Percentiles rank a stretch among this genome's conserved stretches.
These are phyloP conservation scores for Molossus alvarezi DNA, from an alignment of 2,797 vertebrate genomes.

Conservation along the genomic window DNA sequence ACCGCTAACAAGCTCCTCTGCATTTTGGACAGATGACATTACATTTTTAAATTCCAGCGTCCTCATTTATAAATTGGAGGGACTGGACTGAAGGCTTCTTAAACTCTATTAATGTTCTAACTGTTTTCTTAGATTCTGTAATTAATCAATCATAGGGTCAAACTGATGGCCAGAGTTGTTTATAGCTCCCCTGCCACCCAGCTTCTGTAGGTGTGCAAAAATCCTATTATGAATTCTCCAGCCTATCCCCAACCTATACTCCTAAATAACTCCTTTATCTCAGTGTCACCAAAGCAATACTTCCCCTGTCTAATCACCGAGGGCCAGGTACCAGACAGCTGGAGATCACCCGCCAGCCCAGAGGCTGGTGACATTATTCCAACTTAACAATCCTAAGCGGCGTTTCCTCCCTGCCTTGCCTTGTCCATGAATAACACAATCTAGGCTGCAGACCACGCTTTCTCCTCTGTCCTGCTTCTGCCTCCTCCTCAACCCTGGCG, in stretches of 20 bases:
- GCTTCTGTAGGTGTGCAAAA: not conserved
- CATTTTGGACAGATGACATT: conserved; percentile 25
- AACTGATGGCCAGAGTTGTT: not conserved
- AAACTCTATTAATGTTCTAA: not conserved
- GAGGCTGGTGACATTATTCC: not conserved
- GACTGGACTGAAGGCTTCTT: not conserved
- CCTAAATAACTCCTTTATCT: not conserved
- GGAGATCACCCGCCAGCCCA: not conserved
- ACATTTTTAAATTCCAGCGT: not conserved
- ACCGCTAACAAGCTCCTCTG: not conserved
- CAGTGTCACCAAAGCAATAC: not conserved
- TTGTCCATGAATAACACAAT: not conserved
- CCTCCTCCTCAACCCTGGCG: not conserved
- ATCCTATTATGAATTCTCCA: not conserved
- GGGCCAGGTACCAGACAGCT: not conserved
- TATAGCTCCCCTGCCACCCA: not conserved
- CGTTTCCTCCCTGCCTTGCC: not conserved
- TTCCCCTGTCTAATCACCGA: not conserved
- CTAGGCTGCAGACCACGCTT: not conserved
- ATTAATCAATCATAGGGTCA: not conserved
- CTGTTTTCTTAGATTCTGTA: conserved; percentile 17
- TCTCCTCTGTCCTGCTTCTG: not conserved
- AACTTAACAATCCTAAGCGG: not conserved
- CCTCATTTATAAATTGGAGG: conserved; percentile 27
- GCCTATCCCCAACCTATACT: not conserved